Evolutionary conservation across 2,888 invertebrate genomes (phyloP).

Genomic region (Tenodera sinensis): DNA sequence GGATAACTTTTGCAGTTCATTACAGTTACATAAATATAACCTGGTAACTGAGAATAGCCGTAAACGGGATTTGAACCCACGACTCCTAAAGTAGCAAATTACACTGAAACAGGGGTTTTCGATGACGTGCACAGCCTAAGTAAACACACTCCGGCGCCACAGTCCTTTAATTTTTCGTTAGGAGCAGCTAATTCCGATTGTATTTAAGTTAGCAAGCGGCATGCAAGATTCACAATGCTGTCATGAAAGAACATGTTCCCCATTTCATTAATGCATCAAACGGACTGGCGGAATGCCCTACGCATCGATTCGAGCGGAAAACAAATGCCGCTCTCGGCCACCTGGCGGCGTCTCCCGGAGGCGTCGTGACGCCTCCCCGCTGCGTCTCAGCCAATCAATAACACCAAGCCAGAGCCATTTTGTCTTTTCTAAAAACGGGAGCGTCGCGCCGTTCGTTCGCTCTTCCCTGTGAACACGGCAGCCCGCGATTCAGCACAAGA

Average conservation of each 20-base stretch:
- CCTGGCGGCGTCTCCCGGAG: neutral
- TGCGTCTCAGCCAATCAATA: conserved; percentile 26
- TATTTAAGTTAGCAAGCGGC: neutral
- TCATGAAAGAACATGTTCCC: neutral
- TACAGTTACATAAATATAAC: too few species aligned
- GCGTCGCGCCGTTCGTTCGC: neutral
- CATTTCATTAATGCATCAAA: neutral
- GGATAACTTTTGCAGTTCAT: too few species aligned
- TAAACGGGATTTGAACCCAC: too few species aligned
- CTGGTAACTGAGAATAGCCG: too few species aligned
- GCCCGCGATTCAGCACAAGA: too few species aligned
- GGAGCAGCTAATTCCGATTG: neutral
- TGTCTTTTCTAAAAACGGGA: conserved; percentile 34
- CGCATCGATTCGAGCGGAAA: neutral
- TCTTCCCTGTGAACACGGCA: too few species aligned
- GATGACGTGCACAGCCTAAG: neutral
- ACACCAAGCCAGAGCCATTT: conserved; percentile 42
- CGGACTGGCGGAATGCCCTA: neutral
- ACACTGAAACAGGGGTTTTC: too few species aligned
- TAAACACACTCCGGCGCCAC: neutral
- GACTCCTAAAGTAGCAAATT: too few species aligned
- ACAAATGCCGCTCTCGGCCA: neutral
- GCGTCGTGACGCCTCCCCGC: conserved; percentile 1
- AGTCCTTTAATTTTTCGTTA: neutral
- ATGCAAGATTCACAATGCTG: neutral